Base-by-base conservation (phyloP, 1,140 invertebrate species). In the Drosophila kikkawai region DNA sequence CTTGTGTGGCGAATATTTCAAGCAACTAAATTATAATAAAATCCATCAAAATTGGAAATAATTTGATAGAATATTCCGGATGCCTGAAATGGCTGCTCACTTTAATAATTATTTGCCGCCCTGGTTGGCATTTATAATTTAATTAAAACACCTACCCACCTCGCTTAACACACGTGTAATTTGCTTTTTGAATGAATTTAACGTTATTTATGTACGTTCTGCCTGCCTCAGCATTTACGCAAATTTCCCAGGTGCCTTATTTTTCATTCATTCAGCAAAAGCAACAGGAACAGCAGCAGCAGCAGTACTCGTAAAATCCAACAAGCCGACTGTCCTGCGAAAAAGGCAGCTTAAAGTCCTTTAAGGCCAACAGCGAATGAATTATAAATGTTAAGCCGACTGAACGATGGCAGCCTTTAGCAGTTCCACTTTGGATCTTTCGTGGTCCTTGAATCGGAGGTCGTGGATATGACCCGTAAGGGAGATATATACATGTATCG, bases 201-300 rank as follows among this genome's bases (percentile, higher is more conserved):
- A 45, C 29, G 15, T 73, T 74, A 74, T 74, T 73, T 73, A 74
- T 73, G 45, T 51, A 37, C 13, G 26, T 51, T 59, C 19, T 29
- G 45, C 13, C 22, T 42, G 66, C 11, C 37, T 70, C 68, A 73
- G 55, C 70, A 60, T 74, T 74, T 74, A 74, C 70, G 68, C 45
- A 74, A 60, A 74, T 74, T 74, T 74, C 70, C 70, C 70, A 73
- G 68, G 68, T 74, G 70, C 55, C 70, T 59, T 73, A 73, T 74
- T 73, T 74, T 73, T 74, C 67, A 74, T 60, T 60, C 44, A 50
- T 6, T 45, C 26, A 29, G 26, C 26, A 29, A 29, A 29, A 58
- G 29, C 63, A 69, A 39, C 37, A 22, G 4, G 39, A 19, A 7
- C 41, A 17, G 3, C 26, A n/a, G 8, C 26, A n/a, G 8, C 26